These are phyloP conservation scores for Parnassius apollo DNA, from an alignment of 2,888 invertebrate species.

Conservation along the genomic window DNA sequence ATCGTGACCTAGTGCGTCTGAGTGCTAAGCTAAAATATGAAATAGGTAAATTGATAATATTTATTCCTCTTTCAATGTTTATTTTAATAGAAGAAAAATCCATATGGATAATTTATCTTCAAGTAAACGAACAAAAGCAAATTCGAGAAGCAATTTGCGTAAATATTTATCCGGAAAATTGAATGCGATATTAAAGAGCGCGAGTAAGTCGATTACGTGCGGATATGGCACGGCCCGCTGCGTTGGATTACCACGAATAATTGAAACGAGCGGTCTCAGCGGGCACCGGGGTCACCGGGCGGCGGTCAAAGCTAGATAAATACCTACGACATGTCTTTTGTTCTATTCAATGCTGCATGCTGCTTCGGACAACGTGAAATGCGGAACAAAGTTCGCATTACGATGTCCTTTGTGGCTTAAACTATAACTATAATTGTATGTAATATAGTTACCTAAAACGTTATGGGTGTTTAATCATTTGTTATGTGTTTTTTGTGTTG, in stretches of 20 bases:
- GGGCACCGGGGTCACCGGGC: conserved; percentile 25
- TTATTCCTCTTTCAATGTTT: too few relatives aligned
- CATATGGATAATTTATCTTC: too few relatives aligned
- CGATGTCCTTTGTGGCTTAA: not conserved
- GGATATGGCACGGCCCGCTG: conserved; percentile 52
- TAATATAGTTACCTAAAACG: not conserved
- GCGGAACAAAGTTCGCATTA: conserved; percentile 12
- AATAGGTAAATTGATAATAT: too few relatives aligned
- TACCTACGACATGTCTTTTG: conserved; percentile 26
- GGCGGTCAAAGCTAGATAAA: conserved; percentile 30
- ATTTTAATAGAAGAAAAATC: too few relatives aligned
- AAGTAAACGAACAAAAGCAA: conserved; percentile 38
- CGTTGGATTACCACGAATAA: conserved; percentile 59
- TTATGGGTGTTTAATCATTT: not conserved
- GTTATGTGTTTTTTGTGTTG: not conserved
- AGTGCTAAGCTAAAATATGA: too few relatives aligned
- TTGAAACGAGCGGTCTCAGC: conserved; percentile 39
- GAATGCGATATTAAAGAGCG: conserved; percentile 65
- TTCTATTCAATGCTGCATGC: conserved; percentile 18
- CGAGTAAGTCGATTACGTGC: conserved; percentile 62
- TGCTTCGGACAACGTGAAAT: conserved; percentile 10
- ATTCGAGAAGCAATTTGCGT: conserved; percentile 47
- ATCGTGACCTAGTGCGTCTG: too few relatives aligned
- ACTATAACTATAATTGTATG: too few relatives aligned
- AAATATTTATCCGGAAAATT: conserved; percentile 62